Base-by-base conservation (phyloP, 2,797 vertebrate species). In the Phataginus tricuspis region DNA sequence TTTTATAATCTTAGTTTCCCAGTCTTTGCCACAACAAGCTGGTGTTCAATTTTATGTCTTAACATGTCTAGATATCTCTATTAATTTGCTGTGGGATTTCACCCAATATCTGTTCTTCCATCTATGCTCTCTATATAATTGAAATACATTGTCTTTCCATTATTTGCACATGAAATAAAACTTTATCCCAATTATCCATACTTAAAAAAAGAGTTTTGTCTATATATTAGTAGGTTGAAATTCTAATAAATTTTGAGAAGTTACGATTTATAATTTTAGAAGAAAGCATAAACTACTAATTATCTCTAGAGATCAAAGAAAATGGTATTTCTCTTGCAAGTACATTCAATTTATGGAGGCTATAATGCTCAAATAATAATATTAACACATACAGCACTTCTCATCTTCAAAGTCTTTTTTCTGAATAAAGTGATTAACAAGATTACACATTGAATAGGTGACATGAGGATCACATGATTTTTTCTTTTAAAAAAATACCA, bases 401-500 rank as follows among this genome's bases (percentile, higher is more conserved):
- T 91, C 37, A 91, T 91, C 86, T 96, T 96, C 92, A 97, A 97
- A 97, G 90, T 21, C 53, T 85, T 94, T 95, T 45, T 94, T 45
- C 6, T 10, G 86, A 92, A 93, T 85, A 90, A 88, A 77, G 64
- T 95, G 96, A 97, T 96, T 96, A 98, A 86, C 61, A 87, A n/a
- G 59, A 91, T 87, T 6, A 71, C 55, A 79, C 10, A 94, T 63
- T 55, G 19, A 68, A 10, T 6, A 37, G 39, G 25, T 91, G 57
- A 86, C 34, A 63, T 23, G 8, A 16, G 0, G 27, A 61, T 11
- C 14, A 55, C 7, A 21, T 87, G 42, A 45, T 11, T 63, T 74
- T 37, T 68, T 39, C 53, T 49, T 72, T 51, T 49, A 0, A 31
- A 29, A 39, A 77, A 63, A 49, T 42, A 37, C 68, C 8, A 72